These are phyloP conservation scores for Manis crassicaudata DNA, from an alignment of 2,797 vertebrate species.

Conservation along the genomic window DNA sequence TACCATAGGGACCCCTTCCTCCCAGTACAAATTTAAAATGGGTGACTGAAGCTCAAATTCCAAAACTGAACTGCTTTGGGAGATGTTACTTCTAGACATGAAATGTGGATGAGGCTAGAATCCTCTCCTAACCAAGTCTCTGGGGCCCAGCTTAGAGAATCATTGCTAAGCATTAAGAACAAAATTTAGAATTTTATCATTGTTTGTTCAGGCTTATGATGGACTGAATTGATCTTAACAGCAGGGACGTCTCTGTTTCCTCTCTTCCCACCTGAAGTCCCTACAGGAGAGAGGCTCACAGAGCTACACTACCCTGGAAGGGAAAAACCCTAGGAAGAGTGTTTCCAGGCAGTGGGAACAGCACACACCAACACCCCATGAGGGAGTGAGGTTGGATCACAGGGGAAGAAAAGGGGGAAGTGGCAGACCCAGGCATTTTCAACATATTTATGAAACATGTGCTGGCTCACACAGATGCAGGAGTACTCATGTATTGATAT, in stretches of 20 bases:
- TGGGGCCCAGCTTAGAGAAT: not conserved
- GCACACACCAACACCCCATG: not conserved
- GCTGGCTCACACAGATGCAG: not conserved
- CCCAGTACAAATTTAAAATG: not conserved
- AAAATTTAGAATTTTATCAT: not conserved
- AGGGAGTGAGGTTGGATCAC: too few species aligned
- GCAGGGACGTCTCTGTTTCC: fast-evolving
- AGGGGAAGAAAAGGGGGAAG: not conserved
- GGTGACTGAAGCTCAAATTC: not conserved
- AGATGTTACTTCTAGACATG: not conserved
- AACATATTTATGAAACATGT: not conserved
- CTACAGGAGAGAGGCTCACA: not conserved
- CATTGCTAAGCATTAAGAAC: not conserved
- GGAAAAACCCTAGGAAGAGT: not conserved
- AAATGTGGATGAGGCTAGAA: not conserved
- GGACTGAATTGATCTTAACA: not conserved
- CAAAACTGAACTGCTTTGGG: not conserved
- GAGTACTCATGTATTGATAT: not conserved
- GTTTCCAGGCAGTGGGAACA: not conserved
- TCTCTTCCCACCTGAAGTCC: not conserved
- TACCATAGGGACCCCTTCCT: not conserved
- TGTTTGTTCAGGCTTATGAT: not conserved
- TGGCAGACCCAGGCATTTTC: not conserved
- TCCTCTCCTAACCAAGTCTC: not conserved
- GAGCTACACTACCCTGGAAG: not conserved